Percentiles rank a stretch among this genome's conserved stretches.
These are phyloP conservation scores for Diplazon laetatorius DNA, from an alignment of 2,888 invertebrate genomes.

Conservation along the genomic window DNA sequence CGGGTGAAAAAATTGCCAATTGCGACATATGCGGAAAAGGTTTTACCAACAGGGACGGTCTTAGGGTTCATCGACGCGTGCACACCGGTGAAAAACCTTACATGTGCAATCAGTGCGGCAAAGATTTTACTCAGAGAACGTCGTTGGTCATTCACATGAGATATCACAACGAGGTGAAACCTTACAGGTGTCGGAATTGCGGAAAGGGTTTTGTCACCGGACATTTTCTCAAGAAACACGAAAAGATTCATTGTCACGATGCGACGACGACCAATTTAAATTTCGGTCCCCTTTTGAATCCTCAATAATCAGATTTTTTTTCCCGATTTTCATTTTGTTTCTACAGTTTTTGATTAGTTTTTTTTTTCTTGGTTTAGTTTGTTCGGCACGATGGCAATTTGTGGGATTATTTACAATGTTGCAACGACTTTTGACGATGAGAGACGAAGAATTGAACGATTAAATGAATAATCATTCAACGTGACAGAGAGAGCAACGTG, in stretches of 20 bases:
- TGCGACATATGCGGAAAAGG: slow-evolving; percentile 74
- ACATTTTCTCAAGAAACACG: slow-evolving; percentile 75
- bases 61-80: slow-evolving; percentile 74
- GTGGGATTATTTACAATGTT: too few relatives aligned
- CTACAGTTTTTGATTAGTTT: too few relatives aligned
- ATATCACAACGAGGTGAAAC: slow-evolving; percentile 77
- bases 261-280: slow-evolving; percentile 39
- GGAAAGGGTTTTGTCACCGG: slow-evolving; percentile 77
- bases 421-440: too few relatives aligned
- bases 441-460: too few relatives aligned
- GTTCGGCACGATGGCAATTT: too few relatives aligned
- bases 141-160: slow-evolving; percentile 76
- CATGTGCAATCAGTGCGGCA: slow-evolving; percentile 77
- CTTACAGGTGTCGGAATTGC: slow-evolving; percentile 75
- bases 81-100: slow-evolving; percentile 79
- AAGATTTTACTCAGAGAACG: slow-evolving; percentile 77
- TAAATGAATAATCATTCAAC: too few relatives aligned
- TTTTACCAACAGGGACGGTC: slow-evolving; percentile 73
- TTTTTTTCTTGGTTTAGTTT: too few relatives aligned
- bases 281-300: slow-evolving; percentile 25
- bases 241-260: slow-evolving; percentile 67
- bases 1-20: slow-evolving; percentile 70
- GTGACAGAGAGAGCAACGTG: too few relatives aligned
- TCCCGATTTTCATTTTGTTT: too few relatives aligned
- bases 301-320: too few relatives aligned